Evolutionary conservation across 2,888 invertebrate species (phyloP).

Genomic region (Lissonota sp.): DNA sequence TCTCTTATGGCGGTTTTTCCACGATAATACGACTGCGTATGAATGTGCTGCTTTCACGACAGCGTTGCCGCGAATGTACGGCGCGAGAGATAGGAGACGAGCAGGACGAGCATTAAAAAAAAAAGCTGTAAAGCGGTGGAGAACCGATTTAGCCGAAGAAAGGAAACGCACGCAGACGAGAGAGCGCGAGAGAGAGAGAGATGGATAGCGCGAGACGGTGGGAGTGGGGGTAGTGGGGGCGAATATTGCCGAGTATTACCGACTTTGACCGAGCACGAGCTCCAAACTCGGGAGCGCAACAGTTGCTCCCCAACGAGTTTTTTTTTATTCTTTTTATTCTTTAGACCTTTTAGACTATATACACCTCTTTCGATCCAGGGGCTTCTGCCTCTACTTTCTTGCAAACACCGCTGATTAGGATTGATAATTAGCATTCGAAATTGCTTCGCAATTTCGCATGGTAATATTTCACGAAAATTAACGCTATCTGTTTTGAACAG

Average conservation of each 20-base stretch:
- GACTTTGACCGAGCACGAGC: slow-evolving; percentile 49
- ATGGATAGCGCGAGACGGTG: no score
- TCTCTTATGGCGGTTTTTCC: slow-evolving; percentile 1
- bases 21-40: slow-evolving; percentile 9
- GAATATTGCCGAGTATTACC: slow-evolving; percentile 52
- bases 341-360: not conserved
- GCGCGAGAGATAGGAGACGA: slow-evolving; percentile 43
- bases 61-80: slow-evolving; percentile 57
- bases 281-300: slow-evolving; percentile 63
- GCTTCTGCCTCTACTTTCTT: not conserved
- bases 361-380: not conserved
- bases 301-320: slow-evolving; percentile 52
- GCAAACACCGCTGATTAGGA: no score
- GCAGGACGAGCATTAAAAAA: slow-evolving; percentile 16
- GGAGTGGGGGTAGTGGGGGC: not conserved
- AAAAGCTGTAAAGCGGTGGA: slow-evolving; percentile 54
- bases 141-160: slow-evolving; percentile 32
- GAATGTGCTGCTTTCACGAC: slow-evolving; percentile 59
- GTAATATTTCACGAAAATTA: no score
- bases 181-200: no score
- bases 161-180: no score
- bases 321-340: slow-evolving; percentile 11
- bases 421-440: no score
- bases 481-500: no score
- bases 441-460: no score